Evolutionary conservation across 2,797 vertebrate genomes (phyloP).

Genomic region (Choloepus didactylus): DNA sequence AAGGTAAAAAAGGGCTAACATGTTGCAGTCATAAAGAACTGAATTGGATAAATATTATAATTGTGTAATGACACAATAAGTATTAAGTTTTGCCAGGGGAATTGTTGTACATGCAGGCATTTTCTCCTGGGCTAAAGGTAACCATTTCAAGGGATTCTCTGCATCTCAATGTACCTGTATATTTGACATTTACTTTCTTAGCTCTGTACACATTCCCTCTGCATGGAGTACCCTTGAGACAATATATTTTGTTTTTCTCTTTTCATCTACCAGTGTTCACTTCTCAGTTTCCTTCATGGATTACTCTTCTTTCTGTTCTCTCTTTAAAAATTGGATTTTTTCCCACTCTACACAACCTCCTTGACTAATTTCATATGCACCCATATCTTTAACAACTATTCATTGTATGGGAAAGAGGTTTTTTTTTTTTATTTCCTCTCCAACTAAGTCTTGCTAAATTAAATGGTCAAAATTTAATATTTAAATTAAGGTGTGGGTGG

Average conservation of each 20-base stretch:
- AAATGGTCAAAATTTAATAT: conserved; percentile 11
- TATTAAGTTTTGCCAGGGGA: neutral
- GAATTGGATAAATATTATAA: neutral
- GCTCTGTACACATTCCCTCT: neutral
- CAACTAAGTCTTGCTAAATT: neutral
- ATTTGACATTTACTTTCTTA: neutral
- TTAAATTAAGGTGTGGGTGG: no score
- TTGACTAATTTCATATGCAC: conserved; percentile 2
- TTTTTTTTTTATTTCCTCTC: neutral
- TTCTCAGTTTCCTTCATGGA: conserved; percentile 11
- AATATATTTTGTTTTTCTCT: neutral
- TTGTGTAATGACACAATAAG: neutral
- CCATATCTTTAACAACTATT: neutral
- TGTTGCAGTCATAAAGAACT: neutral
- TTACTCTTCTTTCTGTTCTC: neutral
- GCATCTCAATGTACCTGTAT: neutral
- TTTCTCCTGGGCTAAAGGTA: neutral
- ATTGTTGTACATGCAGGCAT: neutral
- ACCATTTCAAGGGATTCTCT: conserved; percentile 2
- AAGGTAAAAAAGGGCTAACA: neutral
- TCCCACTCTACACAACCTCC: neutral
- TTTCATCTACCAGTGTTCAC: neutral
- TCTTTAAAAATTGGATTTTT: conserved; percentile 14
- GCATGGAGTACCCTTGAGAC: neutral
- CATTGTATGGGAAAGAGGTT: neutral